phyloP scores from a whole-genome alignment of 2,888 invertebrate species.

The Abrostola triplasia region DNA sequence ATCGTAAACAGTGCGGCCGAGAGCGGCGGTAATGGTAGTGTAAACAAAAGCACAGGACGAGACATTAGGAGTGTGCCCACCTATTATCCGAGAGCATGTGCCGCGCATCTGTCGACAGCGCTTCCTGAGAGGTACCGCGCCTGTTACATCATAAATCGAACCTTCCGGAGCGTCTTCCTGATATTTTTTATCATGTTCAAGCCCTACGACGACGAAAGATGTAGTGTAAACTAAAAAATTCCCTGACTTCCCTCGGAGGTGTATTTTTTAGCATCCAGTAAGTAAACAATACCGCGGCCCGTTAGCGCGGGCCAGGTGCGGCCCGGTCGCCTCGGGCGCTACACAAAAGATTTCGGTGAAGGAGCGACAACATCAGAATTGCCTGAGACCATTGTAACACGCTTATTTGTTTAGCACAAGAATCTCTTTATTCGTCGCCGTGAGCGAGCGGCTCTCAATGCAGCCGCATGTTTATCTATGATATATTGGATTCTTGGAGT shows the following conservation, averaged over 20 bases:
- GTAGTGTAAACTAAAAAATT: constrained; percentile 83
- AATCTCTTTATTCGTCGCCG: constrained; percentile 74
- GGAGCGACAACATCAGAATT: constrained; percentile 76
- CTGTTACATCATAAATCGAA: constrained; percentile 85
- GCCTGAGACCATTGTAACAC: constrained; percentile 74
- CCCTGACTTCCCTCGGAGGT: constrained; percentile 76
- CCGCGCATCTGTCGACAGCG: constrained; percentile 84
- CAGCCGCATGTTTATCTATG: constrained; percentile 78
- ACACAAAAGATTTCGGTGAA: constrained; percentile 86
- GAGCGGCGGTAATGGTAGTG: constrained; percentile 42
- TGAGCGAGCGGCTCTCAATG: constrained; percentile 68
- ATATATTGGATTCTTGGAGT: constrained; percentile 77
- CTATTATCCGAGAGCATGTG: constrained; percentile 80
- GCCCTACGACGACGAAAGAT: constrained; percentile 84
- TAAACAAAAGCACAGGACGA: constrained; percentile 74
- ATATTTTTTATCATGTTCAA: constrained; percentile 80
- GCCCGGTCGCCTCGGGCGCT: constrained; percentile 72
- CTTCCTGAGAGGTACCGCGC: constrained; percentile 79
- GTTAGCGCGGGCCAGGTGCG: constrained; percentile 81
- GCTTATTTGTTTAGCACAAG: constrained; percentile 78
- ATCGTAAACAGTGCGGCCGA: constrained; percentile 64
- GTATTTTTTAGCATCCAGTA: constrained; percentile 76
- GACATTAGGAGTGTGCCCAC: constrained; percentile 79
- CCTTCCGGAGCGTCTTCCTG: constrained; percentile 85
- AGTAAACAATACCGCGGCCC: constrained; percentile 79